These are phyloP conservation scores for Apotomis turbidana DNA, from an alignment of 2,888 invertebrate genomes.

Conservation along the genomic window DNA sequence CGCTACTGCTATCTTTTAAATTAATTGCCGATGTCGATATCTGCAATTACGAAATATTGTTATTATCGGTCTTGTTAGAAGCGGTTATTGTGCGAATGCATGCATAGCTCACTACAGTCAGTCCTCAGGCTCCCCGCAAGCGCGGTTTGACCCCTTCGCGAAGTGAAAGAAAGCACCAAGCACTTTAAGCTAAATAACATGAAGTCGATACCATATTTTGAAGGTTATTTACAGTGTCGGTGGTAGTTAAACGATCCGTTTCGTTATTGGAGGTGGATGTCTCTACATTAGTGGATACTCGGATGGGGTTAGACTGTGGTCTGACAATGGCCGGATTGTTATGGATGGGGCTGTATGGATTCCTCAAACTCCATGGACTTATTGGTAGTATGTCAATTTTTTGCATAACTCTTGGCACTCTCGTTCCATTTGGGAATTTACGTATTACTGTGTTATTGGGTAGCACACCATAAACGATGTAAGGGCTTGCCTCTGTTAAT, in stretches of 20 bases:
- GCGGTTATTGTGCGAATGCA: slow-evolving; percentile 65
- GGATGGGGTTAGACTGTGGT: slow-evolving; percentile 83
- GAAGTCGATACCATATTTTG: slow-evolving; percentile 81
- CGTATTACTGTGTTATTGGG: slow-evolving; percentile 91
- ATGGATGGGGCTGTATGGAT: slow-evolving; percentile 85
- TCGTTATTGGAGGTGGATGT: slow-evolving; percentile 84
- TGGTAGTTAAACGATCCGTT: slow-evolving; percentile 78
- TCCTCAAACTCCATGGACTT: slow-evolving; percentile 84
- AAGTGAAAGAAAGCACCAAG: slow-evolving; percentile 71
- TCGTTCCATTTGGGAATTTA: slow-evolving; percentile 91
- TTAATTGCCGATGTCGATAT: slow-evolving; percentile 81
- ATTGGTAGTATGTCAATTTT: slow-evolving; percentile 85
- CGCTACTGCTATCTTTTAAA: slow-evolving; percentile 79
- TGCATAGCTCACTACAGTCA: slow-evolving; percentile 65
- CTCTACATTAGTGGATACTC: slow-evolving; percentile 88
- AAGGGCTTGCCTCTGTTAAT: slow-evolving; percentile 88
- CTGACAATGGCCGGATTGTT: slow-evolving; percentile 83
- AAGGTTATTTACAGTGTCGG: slow-evolving; percentile 83
- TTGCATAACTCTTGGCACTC: slow-evolving; percentile 87
- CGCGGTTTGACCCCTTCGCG: slow-evolving; percentile 53
- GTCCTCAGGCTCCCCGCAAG: slow-evolving; percentile 56
- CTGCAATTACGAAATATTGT: slow-evolving; percentile 82
- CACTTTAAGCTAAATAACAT: slow-evolving; percentile 79
- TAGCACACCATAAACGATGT: slow-evolving; percentile 89
- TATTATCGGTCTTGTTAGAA: slow-evolving; percentile 67